Evolutionary conservation across 92 coral and sea anemone species (phyloP).

Genomic region (Zoanthus gigantus): DNA sequence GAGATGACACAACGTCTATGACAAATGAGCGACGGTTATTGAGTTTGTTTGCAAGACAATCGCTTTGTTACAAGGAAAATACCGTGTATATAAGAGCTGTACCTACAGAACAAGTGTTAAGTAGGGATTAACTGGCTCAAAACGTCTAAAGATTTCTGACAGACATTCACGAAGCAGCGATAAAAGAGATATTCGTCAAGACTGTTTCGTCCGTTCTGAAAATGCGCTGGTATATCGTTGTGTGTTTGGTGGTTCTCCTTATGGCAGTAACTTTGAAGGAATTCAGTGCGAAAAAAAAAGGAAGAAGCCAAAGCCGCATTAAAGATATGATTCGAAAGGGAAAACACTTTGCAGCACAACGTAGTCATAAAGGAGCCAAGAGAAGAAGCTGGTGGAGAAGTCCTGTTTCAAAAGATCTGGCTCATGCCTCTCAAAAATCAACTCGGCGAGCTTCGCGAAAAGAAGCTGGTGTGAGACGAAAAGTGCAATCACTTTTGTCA

Average conservation of each 20-base stretch:
- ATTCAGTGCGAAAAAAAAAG: background rate
- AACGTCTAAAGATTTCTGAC: background rate
- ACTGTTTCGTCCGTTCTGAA: background rate
- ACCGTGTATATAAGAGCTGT: background rate
- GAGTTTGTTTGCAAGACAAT: background rate
- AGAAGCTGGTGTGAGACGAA: background rate
- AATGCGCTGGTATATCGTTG: slow-evolving; percentile 41
- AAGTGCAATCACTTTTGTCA: background rate
- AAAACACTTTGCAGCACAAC: background rate
- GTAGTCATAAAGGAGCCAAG: background rate
- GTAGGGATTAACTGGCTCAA: slow-evolving; percentile 29
- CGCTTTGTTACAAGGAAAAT: background rate
- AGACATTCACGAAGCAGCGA: background rate
- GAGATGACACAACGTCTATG: background rate
- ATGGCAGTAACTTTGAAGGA: slow-evolving; percentile 18
- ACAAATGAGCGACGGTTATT: background rate
- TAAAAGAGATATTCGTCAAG: slow-evolving; percentile 12
- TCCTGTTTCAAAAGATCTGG: background rate
- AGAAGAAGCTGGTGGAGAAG: slow-evolving; percentile 38
- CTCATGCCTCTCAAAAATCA: slow-evolving; percentile 3
- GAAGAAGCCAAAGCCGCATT: background rate
- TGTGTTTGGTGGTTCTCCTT: background rate
- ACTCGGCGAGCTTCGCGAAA: slow-evolving; percentile 30
- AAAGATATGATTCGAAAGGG: slow-evolving; percentile 1
- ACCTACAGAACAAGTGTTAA: slow-evolving; percentile 17